Base-by-base conservation (phyloP, 2,113 vertebrate genomes). In the Tetrao urogallus region DNA sequence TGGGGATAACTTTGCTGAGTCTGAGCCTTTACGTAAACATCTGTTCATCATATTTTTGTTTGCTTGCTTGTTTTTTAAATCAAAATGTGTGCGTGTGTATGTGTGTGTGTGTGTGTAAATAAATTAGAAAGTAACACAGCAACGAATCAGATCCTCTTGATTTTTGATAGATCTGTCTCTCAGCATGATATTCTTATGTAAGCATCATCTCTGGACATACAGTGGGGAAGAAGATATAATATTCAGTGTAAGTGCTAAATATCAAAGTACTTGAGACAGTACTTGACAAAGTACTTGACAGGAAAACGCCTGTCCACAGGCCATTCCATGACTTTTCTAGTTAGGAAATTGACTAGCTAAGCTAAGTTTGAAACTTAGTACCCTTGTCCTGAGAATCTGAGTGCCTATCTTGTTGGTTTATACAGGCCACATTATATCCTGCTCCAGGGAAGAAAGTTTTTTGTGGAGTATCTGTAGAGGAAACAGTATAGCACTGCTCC, bases 11-110 rank as follows among this genome's bases (percentile, higher is more conserved):
- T 82, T 86, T 92, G 30, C 52, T 77, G 40, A 74, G 82, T 38
- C 60, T 85, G 50, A 85, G 60, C 75, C 67, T 91, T 96, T 78
- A 34, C 4, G 13, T 79, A 72, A 91, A 81, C 75, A 88, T 78
- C 79, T 90, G 85, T 78, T 95, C 81, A 30, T 74, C 65, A 61
- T 48, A 10, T 74, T 87, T 47, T 36, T 74, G 10, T n/a, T 36
- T 66, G 30, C 60, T 38, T 6, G 4, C 25, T 36, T 72, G 65
- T 48, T 10, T 30, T 30, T 15, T 34, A 45, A 47, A 21, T 56
- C 57, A 8, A 13, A 75, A 24, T 52, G 8, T 27, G 2, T 64
- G 5, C 42, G 9, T 64, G 7, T 52, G 21, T 11, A 4, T 72
- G 7, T 47, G 2, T 50, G 6, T 50, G 25, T 48, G 36, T 13